Evolutionary conservation across 2,888 invertebrate species (phyloP).

Genomic region (Petrolisthes cinctipes): DNA sequence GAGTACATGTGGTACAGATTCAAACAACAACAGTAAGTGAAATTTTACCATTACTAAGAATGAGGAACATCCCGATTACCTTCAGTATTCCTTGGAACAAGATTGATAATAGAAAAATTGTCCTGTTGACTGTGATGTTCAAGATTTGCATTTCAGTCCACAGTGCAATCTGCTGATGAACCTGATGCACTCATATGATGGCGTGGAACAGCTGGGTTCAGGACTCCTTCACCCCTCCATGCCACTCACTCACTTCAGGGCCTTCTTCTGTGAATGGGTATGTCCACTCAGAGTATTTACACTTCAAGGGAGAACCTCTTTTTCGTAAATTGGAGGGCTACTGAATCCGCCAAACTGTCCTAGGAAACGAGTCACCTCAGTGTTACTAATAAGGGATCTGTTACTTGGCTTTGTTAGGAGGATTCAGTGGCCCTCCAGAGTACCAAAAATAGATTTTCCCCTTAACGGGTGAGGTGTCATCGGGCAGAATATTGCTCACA

Average conservation of each 20-base stretch:
- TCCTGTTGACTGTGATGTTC: neutral
- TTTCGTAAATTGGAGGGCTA: no score
- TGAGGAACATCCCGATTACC: neutral
- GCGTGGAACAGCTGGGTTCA: conserved; percentile 76
- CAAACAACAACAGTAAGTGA: conserved; percentile 71
- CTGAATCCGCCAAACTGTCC: no score
- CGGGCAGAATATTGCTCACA: no score
- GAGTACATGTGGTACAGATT: conserved; percentile 78
- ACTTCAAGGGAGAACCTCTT: no score
- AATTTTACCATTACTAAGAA: neutral
- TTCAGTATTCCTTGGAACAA: neutral
- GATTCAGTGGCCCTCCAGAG: no score
- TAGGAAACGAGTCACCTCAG: no score
- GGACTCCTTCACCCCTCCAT: conserved; percentile 78
- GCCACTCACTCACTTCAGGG: conserved; percentile 81
- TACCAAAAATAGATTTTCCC: neutral
- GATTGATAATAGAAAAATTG: neutral
- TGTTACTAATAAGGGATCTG: no score
- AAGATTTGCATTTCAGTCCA: conserved; percentile 70
- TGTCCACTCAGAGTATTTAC: conserved; percentile 66
- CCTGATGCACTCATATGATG: conserved; percentile 79
- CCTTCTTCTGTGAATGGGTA: conserved; percentile 80
- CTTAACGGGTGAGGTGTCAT: neutral
- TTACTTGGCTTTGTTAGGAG: no score
- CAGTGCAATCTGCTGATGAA: conserved; percentile 76